These are phyloP conservation scores for Acropora yongei DNA, from an alignment of 64 coral and sea anemone genomes.

Conservation along the genomic window DNA sequence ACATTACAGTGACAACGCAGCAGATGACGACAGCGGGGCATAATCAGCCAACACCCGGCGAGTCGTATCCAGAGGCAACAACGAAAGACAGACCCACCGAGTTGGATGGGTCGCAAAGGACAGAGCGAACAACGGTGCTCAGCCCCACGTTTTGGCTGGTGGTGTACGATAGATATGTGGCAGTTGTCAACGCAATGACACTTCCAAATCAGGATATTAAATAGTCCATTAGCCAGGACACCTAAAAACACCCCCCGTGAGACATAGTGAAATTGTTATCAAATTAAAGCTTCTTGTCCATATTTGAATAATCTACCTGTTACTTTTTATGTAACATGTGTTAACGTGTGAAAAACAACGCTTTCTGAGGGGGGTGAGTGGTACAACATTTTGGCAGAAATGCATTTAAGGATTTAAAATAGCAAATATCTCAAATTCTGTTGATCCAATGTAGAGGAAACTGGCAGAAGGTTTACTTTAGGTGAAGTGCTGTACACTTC, in stretches of 20 bases:
- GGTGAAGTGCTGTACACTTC: no score
- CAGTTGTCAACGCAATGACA: no score
- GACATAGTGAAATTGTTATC: constrained; percentile 63
- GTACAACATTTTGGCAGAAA: neutral
- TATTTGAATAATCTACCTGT: constrained; percentile 49
- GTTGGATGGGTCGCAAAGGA: no score
- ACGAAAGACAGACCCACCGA: no score
- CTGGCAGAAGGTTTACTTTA: neutral
- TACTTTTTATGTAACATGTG: constrained; percentile 1
- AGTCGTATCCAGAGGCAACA: no score
- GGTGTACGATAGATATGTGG: no score
- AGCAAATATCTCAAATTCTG: neutral
- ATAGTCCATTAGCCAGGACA: neutral
- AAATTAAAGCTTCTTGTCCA: constrained; percentile 54
- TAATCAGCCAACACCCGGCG: no score
- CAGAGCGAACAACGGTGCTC: no score
- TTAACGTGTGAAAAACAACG: constrained; percentile 21
- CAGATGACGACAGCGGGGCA: no score
- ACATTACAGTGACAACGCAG: no score
- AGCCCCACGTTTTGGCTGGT: no score
- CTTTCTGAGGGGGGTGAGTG: constrained; percentile 24
- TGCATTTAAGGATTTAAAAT: neutral
- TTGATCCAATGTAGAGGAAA: neutral
- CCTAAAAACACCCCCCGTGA: constrained; percentile 30
- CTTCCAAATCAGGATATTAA: no score